Base-by-base conservation (phyloP, 2,888 invertebrate genomes). In the Blomia tropicalis region DNA sequence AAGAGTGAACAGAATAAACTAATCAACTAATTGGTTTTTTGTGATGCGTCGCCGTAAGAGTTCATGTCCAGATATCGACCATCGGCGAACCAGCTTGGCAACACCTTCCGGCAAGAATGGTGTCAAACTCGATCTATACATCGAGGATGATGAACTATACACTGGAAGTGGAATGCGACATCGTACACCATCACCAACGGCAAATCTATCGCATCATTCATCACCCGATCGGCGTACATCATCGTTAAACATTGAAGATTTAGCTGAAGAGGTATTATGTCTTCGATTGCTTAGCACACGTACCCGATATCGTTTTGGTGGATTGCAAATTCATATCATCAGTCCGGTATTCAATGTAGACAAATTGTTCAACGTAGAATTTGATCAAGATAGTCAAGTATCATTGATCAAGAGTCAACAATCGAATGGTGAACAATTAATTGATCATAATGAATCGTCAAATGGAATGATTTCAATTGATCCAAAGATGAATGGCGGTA, bases 301-400 rank as follows among this genome's bases (percentile, higher is more conserved):
- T n/a, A 43, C 62, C 2, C 27, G 44, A 19, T 62, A 58, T 27
- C 58, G 62, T 23, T 62, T 62, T 25, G 62, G 62, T 27, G 62
- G 62, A 25, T 41, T 62, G 19, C 58, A 60, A 27, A 32, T 62
- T 1, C 36, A 56, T 22, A 41, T 62, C 23, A 58, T 53, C 2
- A 62, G 62, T 27, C 62, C 62, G 7, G 59, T 58, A 2, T 62
- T 62, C 43, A 43, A 44, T 25, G 43, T 62, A 41, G 43, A 53
- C n/a, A 62, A 62, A 31, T 29, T 62, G 22, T 62, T 62, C 27
- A 62, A 62, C 43, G 62, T 62, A 19, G 61, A 61, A 32, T 61
- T 61, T 29, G 61, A 61, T 27, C 53, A 61, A 22, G 61, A 61
- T 29, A 54, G 54, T 32, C 53, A 61, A 56, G 53, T 61, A 14